Percentiles rank a stretch among this genome's conserved stretches.
phyloP scores from a whole-genome alignment of 2,888 invertebrate genomes.

The Philhelius pedissequus region DNA sequence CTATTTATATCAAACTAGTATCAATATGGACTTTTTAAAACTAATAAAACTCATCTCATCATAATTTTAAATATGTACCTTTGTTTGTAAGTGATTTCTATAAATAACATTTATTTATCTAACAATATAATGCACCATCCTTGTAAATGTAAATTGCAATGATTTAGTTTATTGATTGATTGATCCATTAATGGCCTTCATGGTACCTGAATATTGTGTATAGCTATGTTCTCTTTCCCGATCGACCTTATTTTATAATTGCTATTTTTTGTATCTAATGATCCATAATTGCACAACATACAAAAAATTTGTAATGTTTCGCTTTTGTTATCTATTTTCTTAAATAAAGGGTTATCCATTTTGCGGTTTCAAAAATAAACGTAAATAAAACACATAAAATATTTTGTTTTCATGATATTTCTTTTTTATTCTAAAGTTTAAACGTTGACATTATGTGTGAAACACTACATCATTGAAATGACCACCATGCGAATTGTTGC shows the following conservation, averaged over 20 bases:
- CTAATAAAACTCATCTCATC: background rate
- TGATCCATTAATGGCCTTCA: background rate
- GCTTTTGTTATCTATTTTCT: no score
- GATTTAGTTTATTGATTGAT: background rate
- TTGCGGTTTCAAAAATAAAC: no score
- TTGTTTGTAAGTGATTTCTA: constrained; percentile 11
- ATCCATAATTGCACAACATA: background rate
- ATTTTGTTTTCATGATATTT: no score
- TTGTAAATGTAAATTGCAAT: background rate
- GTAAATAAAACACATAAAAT: no score
- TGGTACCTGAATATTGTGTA: background rate
- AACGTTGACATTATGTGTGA: no score
- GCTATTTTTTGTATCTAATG: background rate
- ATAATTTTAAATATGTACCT: background rate
- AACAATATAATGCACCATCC: background rate
- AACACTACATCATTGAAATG: no score
- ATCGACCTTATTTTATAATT: no score
- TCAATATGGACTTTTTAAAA: constrained; percentile 20
- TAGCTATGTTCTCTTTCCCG: background rate
- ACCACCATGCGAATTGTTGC: no score
- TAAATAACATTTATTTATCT: background rate
- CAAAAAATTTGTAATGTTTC: no score
- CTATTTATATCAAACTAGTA: background rate
- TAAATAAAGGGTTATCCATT: no score
- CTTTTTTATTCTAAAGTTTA: no score